phyloP scores from a whole-genome alignment of 2,113 vertebrate genomes.

The Pavo muticus region DNA sequence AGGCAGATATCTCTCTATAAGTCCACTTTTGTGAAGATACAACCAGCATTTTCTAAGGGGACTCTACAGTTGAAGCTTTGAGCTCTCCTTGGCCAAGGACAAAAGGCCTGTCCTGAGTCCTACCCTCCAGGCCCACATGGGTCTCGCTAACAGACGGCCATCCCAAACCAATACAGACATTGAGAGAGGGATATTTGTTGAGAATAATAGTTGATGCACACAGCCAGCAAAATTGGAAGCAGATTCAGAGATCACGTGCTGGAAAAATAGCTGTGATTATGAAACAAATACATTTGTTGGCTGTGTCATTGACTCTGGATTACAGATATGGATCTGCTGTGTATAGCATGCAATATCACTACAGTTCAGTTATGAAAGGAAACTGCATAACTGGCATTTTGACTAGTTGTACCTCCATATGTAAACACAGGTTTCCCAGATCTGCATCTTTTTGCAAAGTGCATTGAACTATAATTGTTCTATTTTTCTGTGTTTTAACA shows the following conservation, averaged over 20 bases:
- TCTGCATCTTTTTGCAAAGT: not conserved
- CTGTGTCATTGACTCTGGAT: not conserved
- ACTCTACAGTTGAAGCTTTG: accelerated
- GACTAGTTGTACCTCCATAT: not conserved
- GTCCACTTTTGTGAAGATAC: not conserved
- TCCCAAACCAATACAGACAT: not conserved
- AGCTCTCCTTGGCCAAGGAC: not conserved
- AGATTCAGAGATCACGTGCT: not conserved
- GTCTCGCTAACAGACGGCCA: not conserved
- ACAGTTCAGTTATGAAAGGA: not conserved
- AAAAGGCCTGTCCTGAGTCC: not conserved
- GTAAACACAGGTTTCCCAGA: not conserved
- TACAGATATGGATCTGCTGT: not conserved
- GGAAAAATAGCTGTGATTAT: not conserved
- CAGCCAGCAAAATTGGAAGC: conserved; percentile 14
- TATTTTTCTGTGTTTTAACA: not conserved
- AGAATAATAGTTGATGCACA: not conserved
- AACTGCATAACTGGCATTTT: not conserved
- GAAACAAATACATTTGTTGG: not conserved
- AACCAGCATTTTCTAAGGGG: not conserved
- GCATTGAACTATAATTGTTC: not conserved
- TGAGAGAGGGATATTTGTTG: not conserved
- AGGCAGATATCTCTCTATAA: not conserved
- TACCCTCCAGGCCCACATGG: not conserved
- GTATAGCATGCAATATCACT: not conserved